Base-by-base conservation (phyloP, 2,888 invertebrate species). In the Neoscelio sp. region DNA sequence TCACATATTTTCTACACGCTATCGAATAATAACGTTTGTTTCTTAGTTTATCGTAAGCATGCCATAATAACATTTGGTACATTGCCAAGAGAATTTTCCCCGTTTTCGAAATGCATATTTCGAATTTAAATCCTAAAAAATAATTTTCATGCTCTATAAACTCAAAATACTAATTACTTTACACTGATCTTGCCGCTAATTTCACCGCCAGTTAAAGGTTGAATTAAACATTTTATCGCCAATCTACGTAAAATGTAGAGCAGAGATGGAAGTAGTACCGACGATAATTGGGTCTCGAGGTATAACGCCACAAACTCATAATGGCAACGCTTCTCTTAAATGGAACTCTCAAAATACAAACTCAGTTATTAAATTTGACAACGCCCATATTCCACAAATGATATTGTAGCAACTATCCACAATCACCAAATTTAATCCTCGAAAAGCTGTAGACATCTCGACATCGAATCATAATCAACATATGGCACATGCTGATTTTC, bases 51-150 rank as follows among this genome's bases (percentile, higher is more conserved):
- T 68, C 15, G 30, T 68, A 46, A 68, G 67, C 38, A 70, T 26
- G 38, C 20, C 40, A 70, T 70, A 70, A 70, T 40, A 58, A 18
- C 48, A 6, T 70, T 70, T 70, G 68, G 68, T 70, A 48, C 17
- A 28, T 1, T 70, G 68, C 68, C 68, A 70, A 70, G 3, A 38
- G 10, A 17, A 26, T 48, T 48, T 28, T 38, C 18, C 33, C 2
- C 18, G 1, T n/a, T n/a, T n/a, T n/a, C n/a, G n/a, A n/a, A n/a
- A n/a, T 18, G 8, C 15, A 23, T 15, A 28, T 40, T 33, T 40
- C 20, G 23, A 13, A 23, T 28, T 40, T 12, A 1, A 8, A 1
- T 10, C n/a, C 6, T 17, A 70, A 68, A 44, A 46, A 10, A 2
- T n/a, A 18, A 15, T n/a, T n/a, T n/a, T n/a, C 38, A 17, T 7